These are phyloP conservation scores for Arge pagana DNA, from an alignment of 2,888 invertebrate species.

Conservation along the genomic window DNA sequence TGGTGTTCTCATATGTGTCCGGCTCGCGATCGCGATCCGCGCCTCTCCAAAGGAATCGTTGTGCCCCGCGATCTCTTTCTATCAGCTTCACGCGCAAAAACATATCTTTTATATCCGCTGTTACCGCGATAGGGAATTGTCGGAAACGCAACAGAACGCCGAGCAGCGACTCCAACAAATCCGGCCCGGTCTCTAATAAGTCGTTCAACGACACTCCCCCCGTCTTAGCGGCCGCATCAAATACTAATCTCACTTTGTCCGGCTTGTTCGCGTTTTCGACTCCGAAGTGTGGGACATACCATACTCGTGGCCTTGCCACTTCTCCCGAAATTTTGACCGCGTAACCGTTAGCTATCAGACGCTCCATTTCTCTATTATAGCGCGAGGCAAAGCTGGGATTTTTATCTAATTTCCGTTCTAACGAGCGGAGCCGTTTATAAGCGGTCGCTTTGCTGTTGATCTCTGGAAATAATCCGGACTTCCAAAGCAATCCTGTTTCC, in stretches of 20 bases:
- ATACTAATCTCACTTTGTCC: constrained; percentile 6
- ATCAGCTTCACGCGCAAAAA: constrained; percentile 41
- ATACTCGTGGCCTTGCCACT: no score
- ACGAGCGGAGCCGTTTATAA: constrained; percentile 12
- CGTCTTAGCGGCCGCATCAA: constrained; percentile 18
- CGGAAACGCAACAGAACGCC: constrained; percentile 50
- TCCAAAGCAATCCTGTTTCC: no score
- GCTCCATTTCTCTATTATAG: constrained; percentile 25
- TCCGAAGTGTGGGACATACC: constrained; percentile 37
- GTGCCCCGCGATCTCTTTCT: constrained; percentile 36
- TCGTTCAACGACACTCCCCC: constrained; percentile 37
- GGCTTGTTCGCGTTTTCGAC: constrained; percentile 25
- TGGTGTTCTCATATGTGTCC: no score
- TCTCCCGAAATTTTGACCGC: no score
- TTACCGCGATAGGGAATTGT: constrained; percentile 42
- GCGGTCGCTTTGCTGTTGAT: no score
- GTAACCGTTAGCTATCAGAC: constrained; percentile 23
- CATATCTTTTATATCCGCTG: constrained; percentile 47
- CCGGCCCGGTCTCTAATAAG: constrained; percentile 44
- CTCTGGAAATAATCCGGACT: no score
- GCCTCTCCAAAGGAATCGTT: no score
- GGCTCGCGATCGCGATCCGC: no score
- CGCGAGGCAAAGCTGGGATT: constrained; percentile 22
- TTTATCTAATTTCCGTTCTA: constrained; percentile 26
- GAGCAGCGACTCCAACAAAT: constrained; percentile 41